Evolutionary conservation across 2,888 invertebrate genomes (phyloP).

Genomic region (Poecilus cupreus): DNA sequence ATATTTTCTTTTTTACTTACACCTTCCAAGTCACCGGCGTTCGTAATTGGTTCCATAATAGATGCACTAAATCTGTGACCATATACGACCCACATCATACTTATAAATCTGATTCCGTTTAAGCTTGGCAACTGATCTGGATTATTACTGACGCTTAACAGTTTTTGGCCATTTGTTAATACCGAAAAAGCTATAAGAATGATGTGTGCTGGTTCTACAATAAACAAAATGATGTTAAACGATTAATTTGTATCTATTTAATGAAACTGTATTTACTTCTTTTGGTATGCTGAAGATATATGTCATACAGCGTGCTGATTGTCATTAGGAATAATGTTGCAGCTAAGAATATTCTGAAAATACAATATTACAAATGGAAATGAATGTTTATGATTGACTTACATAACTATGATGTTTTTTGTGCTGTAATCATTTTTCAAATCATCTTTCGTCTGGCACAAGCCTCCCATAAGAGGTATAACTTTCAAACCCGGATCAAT

Average conservation of each 20-base stretch:
- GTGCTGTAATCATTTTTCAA: background rate
- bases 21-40: background rate
- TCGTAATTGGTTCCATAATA: slow-evolving; percentile 31
- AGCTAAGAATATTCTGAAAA: slow-evolving; percentile 56
- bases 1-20: background rate
- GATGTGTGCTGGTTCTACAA: slow-evolving; percentile 60
- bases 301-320: slow-evolving; percentile 62
- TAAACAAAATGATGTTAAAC: background rate
- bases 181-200: slow-evolving; percentile 70
- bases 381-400: background rate
- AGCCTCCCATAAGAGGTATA: background rate
- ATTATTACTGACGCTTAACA: slow-evolving; percentile 69
- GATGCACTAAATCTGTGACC: slow-evolving; percentile 68
- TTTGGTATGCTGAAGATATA: slow-evolving; percentile 54
- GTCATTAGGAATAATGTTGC: slow-evolving; percentile 58
- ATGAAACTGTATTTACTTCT: slow-evolving; percentile 59
- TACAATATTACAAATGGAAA: background rate
- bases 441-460: slow-evolving; percentile 40
- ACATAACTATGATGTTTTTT: background rate
- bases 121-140: slow-evolving; percentile 72
- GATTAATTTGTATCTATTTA: background rate
- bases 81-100: slow-evolving; percentile 74
- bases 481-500: background rate
- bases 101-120: slow-evolving; percentile 72
- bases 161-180: slow-evolving; percentile 71